Conservation (phyloP, 1,140 invertebrate genomes). For the Monomorium pharaonis region DNA sequence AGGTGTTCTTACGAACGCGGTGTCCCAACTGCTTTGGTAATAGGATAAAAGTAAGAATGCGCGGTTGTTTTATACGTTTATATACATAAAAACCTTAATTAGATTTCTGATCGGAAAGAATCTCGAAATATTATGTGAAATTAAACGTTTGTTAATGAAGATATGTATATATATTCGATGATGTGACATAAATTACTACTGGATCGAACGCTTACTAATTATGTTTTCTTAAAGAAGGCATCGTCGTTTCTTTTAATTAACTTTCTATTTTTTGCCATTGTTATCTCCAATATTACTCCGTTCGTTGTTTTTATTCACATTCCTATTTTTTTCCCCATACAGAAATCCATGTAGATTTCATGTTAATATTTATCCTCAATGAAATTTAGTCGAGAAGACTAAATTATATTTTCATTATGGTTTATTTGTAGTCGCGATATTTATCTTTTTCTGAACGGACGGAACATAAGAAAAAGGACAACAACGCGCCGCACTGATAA, state of each 20-base stretch:
- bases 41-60: background rate
- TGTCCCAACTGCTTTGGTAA: background rate
- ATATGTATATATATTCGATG: background rate
- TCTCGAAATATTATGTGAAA: background rate
- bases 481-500: slow-evolving; percentile 27
- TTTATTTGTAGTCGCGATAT: slow-evolving; percentile 12
- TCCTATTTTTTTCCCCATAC: background rate
- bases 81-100: too few relatives aligned
- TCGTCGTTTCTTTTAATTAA: background rate
- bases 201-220: background rate
- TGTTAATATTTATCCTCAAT: slow-evolving; percentile 13
- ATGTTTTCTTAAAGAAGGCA: background rate
- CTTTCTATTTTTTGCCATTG: background rate
- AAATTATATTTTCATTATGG: background rate
- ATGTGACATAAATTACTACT: background rate
- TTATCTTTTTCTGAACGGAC: slow-evolving; percentile 20
- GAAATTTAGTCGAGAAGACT: background rate
- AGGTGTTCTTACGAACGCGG: background rate
- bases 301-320: background rate
- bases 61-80: background rate
- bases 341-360: background rate
- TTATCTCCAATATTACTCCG: background rate
- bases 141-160: background rate
- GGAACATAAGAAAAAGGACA: slow-evolving; percentile 12
- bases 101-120: background rate